A percentile compares a stretch with the other conserved stretches of the same genome.
Conservation (phyloP, 2,888 invertebrate species). For the Oxyscelio sp. region DNA sequence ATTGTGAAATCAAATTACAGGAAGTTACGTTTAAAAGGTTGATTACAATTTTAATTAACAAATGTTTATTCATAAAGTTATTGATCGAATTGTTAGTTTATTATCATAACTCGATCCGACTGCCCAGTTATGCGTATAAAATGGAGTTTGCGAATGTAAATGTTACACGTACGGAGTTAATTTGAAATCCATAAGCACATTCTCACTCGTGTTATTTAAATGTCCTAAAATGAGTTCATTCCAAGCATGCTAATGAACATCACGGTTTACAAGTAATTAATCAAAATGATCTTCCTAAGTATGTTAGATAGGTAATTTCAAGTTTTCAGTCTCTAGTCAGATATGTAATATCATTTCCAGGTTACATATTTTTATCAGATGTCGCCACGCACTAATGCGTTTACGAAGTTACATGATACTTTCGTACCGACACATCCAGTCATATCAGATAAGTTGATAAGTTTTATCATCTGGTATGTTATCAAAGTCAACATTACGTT, state of each 20-base stretch:
- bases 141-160: no score
- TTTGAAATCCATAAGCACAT: no score
- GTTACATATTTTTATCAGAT: constrained; percentile 67
- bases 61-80: no score
- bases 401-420: constrained; percentile 59
- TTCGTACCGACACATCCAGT: constrained; percentile 59
- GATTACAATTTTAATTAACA: no score
- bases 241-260: neutral
- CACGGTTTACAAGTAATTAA: neutral
- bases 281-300: neutral
- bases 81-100: no score
- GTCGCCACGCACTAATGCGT: constrained; percentile 67
- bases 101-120: no score
- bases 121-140: no score
- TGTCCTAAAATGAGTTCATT: no score
- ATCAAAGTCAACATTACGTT: constrained; percentile 46
- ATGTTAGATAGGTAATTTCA: constrained; percentile 1
- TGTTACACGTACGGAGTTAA: no score
- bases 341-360: constrained; percentile 54
- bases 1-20: no score
- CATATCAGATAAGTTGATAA: constrained; percentile 70
- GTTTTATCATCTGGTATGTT: constrained; percentile 67
- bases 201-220: no score
- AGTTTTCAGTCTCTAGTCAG: constrained; percentile 7
- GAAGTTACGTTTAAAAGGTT: no score